phyloP scores from a whole-genome alignment of 2,797 vertebrate genomes.

The Potorous gilbertii region DNA sequence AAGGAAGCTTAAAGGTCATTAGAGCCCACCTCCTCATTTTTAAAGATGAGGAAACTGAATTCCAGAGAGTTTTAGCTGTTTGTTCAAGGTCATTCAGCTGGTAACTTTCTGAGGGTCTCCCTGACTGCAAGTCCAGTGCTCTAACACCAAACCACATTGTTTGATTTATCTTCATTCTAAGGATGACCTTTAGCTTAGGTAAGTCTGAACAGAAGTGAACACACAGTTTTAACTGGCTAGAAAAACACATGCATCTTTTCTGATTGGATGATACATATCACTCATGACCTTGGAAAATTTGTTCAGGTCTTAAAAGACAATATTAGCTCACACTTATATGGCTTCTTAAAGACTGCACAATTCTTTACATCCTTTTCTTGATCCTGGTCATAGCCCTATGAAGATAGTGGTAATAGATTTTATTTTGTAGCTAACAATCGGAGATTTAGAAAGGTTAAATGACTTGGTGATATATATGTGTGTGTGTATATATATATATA shows the following conservation, averaged over 20 bases:
- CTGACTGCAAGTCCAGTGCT: not conserved
- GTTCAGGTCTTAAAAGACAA: not conserved
- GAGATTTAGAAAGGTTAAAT: not conserved
- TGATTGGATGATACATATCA: not conserved
- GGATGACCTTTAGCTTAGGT: not conserved
- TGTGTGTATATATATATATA: too few relatives aligned
- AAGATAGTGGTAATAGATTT: not conserved
- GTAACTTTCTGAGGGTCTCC: not conserved
- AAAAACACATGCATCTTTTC: not conserved
- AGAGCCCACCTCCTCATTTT: not conserved
- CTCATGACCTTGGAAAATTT: not conserved
- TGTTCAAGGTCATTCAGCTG: not conserved
- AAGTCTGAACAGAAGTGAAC: not conserved
- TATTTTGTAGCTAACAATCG: not conserved
- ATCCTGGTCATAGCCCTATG: not conserved
- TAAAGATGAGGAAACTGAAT: not conserved
- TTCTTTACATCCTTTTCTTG: not conserved
- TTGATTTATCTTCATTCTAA: not conserved
- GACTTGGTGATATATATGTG: not conserved
- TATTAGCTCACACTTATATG: not conserved
- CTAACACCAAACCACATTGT: not conserved
- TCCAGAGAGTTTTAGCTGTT: not conserved
- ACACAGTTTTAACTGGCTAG: not conserved
- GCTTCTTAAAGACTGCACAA: not conserved
- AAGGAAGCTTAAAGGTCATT: not conserved